These are phyloP conservation scores for Chloromyia formosa DNA, from an alignment of 2,888 invertebrate species.

Conservation along the genomic window DNA sequence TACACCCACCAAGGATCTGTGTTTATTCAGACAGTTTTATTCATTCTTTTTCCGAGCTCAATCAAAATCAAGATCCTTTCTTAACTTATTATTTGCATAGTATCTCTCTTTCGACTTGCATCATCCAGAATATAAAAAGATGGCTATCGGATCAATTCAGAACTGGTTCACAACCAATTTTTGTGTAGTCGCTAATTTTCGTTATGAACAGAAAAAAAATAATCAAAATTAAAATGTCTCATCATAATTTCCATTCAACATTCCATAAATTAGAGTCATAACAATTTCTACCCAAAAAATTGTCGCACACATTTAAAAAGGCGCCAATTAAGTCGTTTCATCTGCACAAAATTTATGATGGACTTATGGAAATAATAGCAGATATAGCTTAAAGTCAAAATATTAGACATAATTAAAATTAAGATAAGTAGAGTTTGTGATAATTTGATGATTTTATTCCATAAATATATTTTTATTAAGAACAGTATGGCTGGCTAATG, in stretches of 20 bases:
- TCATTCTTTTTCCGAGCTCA: no score
- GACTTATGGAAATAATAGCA: conserved; percentile 5
- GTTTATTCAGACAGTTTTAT: no score
- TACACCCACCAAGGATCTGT: no score
- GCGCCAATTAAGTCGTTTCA: conserved; percentile 37
- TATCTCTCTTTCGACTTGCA: no score
- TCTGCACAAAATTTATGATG: conserved; percentile 22
- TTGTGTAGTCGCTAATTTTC: background rate
- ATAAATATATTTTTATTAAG: no score
- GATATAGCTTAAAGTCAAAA: conserved; percentile 26
- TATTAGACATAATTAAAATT: conserved; percentile 39
- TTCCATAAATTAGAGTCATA: conserved; percentile 24
- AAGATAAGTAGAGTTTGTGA: conserved; percentile 17
- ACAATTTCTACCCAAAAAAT: conserved; percentile 7
- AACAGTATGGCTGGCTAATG: no score
- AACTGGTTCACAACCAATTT: conserved; percentile 9
- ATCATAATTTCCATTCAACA: conserved; percentile 15
- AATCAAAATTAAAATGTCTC: background rate
- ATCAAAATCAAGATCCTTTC: no score
- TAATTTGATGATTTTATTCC: background rate
- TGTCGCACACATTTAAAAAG: conserved; percentile 19
- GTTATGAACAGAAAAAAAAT: background rate
- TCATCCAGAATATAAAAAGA: background rate
- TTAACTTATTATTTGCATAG: no score
- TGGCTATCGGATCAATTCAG: background rate